These are phyloP conservation scores for Aricia agestis DNA, from an alignment of 1,140 invertebrate genomes.

Conservation along the genomic window DNA sequence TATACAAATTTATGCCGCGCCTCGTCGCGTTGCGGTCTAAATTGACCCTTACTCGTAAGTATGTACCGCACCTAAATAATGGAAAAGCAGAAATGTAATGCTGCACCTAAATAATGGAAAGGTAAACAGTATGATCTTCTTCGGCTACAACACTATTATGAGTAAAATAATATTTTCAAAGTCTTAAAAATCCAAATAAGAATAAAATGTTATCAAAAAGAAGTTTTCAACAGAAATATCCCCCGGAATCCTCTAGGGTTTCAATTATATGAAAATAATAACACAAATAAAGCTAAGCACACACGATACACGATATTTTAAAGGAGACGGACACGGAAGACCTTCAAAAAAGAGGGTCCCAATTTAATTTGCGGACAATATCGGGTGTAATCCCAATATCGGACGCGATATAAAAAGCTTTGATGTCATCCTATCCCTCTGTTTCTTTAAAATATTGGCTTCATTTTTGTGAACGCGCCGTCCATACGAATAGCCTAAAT, in stretches of 20 bases:
- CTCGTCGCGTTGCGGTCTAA: too few species aligned
- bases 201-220: background rate
- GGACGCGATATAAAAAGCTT: conserved; percentile 43
- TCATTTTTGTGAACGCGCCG: conserved; percentile 31
- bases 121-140: too few species aligned
- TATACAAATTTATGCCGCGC: too few species aligned
- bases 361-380: conserved; percentile 49
- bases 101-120: too few species aligned
- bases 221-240: background rate
- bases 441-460: conserved; percentile 37
- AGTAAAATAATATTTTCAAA: too few species aligned
- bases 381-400: conserved; percentile 48
- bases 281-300: conserved; percentile 33
- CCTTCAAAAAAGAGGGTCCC: conserved; percentile 44
- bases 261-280: conserved; percentile 38
- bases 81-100: too few species aligned
- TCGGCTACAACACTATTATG: too few species aligned
- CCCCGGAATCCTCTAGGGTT: conserved; percentile 31
- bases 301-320: conserved; percentile 48
- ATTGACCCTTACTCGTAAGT: too few species aligned
- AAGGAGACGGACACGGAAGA: conserved; percentile 39
- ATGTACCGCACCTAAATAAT: too few species aligned
- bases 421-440: conserved; percentile 41
- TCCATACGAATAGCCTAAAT: conserved; percentile 5
- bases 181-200: too few species aligned